These are phyloP conservation scores for Sarcoramphus papa DNA, from an alignment of 2,797 vertebrate species.

Conservation along the genomic window DNA sequence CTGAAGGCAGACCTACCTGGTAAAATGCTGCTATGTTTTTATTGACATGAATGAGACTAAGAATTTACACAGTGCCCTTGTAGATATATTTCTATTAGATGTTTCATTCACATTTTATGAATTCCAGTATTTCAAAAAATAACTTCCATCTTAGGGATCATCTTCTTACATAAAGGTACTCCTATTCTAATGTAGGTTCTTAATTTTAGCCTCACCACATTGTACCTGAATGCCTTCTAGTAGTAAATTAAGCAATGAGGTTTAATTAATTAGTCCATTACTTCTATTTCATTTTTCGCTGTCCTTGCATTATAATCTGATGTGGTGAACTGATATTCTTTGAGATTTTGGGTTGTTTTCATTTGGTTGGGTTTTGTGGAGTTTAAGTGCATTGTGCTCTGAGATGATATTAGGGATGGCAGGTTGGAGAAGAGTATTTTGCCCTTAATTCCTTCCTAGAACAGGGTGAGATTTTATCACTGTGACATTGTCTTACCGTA, in stretches of 20 bases:
- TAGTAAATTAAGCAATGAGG: not conserved
- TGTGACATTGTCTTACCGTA: not conserved
- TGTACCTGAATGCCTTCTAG: not conserved
- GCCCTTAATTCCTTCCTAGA: not conserved
- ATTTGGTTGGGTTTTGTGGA: not conserved
- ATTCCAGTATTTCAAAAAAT: not conserved
- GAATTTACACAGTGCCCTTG: not conserved
- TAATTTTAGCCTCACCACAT: not conserved
- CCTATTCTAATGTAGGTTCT: not conserved
- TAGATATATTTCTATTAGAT: not conserved
- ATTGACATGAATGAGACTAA: not conserved
- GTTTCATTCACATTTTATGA: not conserved
- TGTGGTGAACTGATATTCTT: not conserved
- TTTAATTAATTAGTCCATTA: not conserved
- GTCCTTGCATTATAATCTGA: not conserved
- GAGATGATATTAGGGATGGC: not conserved
- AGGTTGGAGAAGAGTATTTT: not conserved
- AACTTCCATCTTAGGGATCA: not conserved
- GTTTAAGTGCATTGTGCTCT: not conserved
- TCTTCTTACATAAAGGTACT: not conserved
- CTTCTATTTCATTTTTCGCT: not conserved
- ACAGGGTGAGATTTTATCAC: not conserved
- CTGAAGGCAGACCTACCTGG: not conserved
- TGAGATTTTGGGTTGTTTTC: not conserved
- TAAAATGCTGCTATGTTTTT: not conserved